Conservation (phyloP, 2,797 vertebrate species). For the Silurus aristotelis region DNA sequence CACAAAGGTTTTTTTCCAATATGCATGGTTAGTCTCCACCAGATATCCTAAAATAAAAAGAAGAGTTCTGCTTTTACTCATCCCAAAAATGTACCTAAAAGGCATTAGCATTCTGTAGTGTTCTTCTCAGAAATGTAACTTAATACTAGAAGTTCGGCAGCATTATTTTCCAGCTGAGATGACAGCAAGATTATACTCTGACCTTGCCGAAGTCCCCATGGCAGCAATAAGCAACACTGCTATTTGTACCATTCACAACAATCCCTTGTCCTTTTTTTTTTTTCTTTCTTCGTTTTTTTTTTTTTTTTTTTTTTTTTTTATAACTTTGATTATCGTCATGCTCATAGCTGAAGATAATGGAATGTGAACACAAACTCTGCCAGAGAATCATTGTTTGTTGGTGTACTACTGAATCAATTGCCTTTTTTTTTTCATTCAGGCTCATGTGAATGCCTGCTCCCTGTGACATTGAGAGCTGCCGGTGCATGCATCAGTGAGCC, state of each 20-base stretch:
- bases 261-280: background rate
- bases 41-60: background rate
- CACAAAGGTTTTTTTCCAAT: background rate
- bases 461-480: conserved; percentile 44
- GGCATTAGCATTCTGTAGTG: conserved; percentile 55
- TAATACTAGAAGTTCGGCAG: conserved; percentile 50
- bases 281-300: background rate
- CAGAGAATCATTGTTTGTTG: conserved; percentile 36
- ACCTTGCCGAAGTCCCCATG: conserved; percentile 56
- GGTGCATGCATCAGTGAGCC: conserved; percentile 40
- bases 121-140: conserved; percentile 55
- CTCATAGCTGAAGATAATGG: conserved; percentile 28
- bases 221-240: conserved; percentile 30
- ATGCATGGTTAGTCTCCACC: background rate
- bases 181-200: conserved; percentile 57
- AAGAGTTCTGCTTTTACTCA: background rate
- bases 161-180: conserved; percentile 55
- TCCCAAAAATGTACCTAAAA: background rate
- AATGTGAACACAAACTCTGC: conserved; percentile 3
- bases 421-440: conserved; percentile 42
- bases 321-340: conserved; percentile 8
- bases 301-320: background rate
- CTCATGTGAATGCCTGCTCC: conserved; percentile 34
- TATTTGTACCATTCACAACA: conserved; percentile 36
- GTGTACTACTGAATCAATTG: conserved; percentile 46